Evolutionary conservation across 2,113 vertebrate genomes (phyloP), one percentile per base, ranked within the genome.

Genomic region (Notothenia rossii): DNA sequence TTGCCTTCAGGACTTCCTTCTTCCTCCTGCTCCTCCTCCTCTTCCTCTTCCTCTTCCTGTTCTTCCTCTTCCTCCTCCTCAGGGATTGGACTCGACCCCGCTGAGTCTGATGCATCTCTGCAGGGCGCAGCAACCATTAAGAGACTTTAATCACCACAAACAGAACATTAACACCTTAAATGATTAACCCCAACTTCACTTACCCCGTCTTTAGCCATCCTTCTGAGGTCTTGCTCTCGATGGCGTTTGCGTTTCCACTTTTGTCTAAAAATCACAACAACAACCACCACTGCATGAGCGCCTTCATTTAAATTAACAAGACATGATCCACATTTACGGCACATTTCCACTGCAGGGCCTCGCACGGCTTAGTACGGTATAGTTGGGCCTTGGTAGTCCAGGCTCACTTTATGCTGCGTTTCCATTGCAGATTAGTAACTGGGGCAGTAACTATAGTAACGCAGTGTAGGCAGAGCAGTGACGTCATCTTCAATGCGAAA

Each of bases 61-160:
- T 40, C 36, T 1, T 40, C 6, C 1, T 40, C 36, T 0, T 40
- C 36, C 4, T 53, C 63, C 0, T 54, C 56, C 29, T 95, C 95
- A 49, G 93, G 91, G 80, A 91, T 92, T 2, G 96, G 96, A 84
- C 96, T 97, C 87, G 94, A 91, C 17, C 72, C 89, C 0, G 86
- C 50, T 13, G 86, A 84, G 56, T 90, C 83, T 0, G 86, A 72
- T 1, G 65, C 22, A 5, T 90, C 86, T 67, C 94, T 95, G 82
- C 60, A 62, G 58, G 53, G 36, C 43, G 83, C 25, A 79, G 36
- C 9, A 18, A 9, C 54, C 40, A 46, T 45, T 15, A 46, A 53
- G 14, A 59, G 25, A 22, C 13, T 55, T 8, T 7, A 55, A 33
- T 48, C 36, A 15, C 29, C 48, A 1, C 18, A 43, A 40, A 56